Evolutionary conservation across 2,888 invertebrate genomes (phyloP), one percentile per base, ranked within the genome.

Genomic region (Drosophila flavopinicola): DNA sequence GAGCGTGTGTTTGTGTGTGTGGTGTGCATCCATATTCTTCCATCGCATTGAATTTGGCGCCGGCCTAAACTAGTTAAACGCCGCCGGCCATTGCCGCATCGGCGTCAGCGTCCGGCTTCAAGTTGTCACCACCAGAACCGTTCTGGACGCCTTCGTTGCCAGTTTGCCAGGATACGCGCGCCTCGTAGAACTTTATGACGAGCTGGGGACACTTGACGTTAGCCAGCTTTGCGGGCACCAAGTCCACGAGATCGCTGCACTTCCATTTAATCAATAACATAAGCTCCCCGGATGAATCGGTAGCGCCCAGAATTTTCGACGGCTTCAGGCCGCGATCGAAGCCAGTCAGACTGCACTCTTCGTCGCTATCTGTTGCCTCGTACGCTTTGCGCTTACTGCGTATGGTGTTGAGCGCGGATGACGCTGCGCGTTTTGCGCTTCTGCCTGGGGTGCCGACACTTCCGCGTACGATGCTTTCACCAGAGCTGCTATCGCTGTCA

Each of bases 251-350:
- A 79, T 97, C 97, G 0, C 96, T 96, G 75, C 97, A 97, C 88
- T 96, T 96, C 96, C 96, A 98, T 89, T 97, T 97, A 95, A 98
- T 97, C 1, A 98, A 92, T 92, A 98, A 97, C 96, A 97, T 97
- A 1, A 97, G 92, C 89, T 97, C 96, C 0, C 97, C 97, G 69
- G 95, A 96, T 65, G 97, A 96, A 90, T 98, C 98, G 27, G 98
- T 98, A 1, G 98, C 98, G 47, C 98, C 97, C 13, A 91, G 80
- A 65, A 97, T 97, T 91, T 95, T 95, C 74, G 97, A 97, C 1
- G 97, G 96, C 76, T 96, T 95, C 20, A 97, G 90, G 1, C 95
- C 95, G 52, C 96, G 92, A 76, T 96, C 96, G 89, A 97, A 97
- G 0, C 97, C 97, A 9, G 87, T 85, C 0, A 83, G 38, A 10